Evolutionary conservation across 2,113 vertebrate genomes (phyloP).

Genomic region (Daboia siamensis): DNA sequence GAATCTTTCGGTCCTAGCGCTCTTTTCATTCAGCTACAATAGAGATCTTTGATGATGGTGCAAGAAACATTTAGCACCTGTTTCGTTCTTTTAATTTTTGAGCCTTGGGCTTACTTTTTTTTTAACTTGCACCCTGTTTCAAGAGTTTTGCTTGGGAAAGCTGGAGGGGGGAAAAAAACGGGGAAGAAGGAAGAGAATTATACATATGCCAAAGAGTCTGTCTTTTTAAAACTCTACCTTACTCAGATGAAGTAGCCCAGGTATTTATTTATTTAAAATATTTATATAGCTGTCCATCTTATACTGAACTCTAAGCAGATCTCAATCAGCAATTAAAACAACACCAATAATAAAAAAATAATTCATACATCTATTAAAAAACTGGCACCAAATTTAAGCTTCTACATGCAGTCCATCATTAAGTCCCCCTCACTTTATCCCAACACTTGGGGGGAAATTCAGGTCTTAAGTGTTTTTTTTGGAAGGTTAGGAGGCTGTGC

Average conservation of each 20-base stretch:
- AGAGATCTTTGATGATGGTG: not conserved
- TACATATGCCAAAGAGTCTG: not conserved
- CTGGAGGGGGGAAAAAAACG: not conserved
- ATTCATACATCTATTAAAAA: too few relatives aligned
- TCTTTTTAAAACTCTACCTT: not conserved
- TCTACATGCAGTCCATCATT: too few relatives aligned
- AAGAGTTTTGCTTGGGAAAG: not conserved
- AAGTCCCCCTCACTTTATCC: too few relatives aligned
- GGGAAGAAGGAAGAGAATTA: not conserved
- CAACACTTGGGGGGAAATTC: too few relatives aligned
- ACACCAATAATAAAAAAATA: too few relatives aligned
- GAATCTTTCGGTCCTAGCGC: not conserved
- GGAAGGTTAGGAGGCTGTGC: too few relatives aligned
- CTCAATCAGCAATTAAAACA: too few relatives aligned
- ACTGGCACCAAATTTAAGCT: too few relatives aligned
- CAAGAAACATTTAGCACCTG: not conserved
- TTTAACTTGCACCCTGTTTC: not conserved
- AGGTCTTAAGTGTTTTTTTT: too few relatives aligned
- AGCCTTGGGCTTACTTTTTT: not conserved
- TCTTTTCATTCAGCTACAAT: not conserved
- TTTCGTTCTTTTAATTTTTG: not conserved
- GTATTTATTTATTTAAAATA: not conserved
- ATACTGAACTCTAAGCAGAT: too few relatives aligned
- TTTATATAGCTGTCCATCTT: too few relatives aligned
- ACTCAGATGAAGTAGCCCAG: not conserved